Evolutionary conservation across 2,113 vertebrate species (phyloP).

Genomic region (Percopsis transmontana): DNA sequence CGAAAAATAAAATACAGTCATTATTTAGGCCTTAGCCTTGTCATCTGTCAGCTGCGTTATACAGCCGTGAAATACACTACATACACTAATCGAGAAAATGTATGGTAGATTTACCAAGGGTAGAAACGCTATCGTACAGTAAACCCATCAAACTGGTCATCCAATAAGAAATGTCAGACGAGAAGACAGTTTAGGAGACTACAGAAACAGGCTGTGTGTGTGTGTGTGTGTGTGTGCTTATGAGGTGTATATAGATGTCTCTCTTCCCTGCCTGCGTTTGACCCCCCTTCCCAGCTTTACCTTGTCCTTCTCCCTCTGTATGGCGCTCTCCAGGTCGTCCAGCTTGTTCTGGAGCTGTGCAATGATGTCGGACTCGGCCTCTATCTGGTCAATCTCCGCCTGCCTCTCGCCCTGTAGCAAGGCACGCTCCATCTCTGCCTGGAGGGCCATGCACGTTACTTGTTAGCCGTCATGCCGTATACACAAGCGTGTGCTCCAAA

Average conservation of each 20-base stretch:
- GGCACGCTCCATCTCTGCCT: conserved; percentile 95
- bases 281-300: conserved; percentile 64
- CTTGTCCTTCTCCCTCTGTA: conserved; percentile 91
- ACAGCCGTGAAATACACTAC: neutral
- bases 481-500: neutral
- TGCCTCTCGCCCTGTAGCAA: conserved; percentile 92
- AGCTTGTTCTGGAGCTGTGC: conserved; percentile 89
- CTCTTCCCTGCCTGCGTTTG: neutral
- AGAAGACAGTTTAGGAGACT: conserved; percentile 13
- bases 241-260: conserved; percentile 4
- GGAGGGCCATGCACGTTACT: conserved; percentile 28
- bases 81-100: neutral
- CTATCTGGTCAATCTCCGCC: conserved; percentile 82
- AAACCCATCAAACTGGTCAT: neutral
- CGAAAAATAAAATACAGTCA: too few relatives aligned
- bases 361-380: conserved; percentile 82
- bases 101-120: neutral
- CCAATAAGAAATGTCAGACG: conserved; percentile 23
- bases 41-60: too few relatives aligned
- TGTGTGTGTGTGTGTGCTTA: conserved; percentile 18
- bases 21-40: too few relatives aligned
- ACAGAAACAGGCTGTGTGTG: conserved; percentile 30
- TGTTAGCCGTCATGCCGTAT: neutral
- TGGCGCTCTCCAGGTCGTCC: conserved; percentile 82
- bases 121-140: conserved; percentile 4